These are phyloP conservation scores for Pseudopodoces humilis DNA, from an alignment of 2,113 vertebrate genomes.

Conservation along the genomic window DNA sequence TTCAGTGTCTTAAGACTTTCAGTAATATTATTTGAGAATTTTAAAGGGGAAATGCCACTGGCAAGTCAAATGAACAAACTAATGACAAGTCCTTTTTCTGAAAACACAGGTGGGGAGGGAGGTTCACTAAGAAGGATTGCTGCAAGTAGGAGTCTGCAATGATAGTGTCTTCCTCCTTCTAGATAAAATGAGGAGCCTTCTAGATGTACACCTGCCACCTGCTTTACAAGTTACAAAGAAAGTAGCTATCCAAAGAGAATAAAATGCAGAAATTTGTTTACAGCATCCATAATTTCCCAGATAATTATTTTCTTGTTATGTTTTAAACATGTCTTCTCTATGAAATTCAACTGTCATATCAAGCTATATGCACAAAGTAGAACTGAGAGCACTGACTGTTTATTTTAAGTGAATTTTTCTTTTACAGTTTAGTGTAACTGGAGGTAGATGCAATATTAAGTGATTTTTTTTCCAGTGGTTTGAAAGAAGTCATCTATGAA, in stretches of 20 bases:
- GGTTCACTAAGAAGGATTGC: background rate
- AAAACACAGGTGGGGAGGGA: background rate
- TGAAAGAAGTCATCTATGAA: background rate
- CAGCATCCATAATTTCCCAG: background rate
- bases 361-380: background rate
- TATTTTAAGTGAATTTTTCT: constrained; percentile 76
- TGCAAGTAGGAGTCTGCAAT: background rate
- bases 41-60: background rate
- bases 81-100: background rate
- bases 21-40: background rate
- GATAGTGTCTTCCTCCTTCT: background rate
- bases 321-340: background rate
- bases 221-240: background rate
- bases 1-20: background rate
- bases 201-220: background rate
- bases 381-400: constrained; percentile 58
- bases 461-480: constrained; percentile 44
- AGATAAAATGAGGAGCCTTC: background rate
- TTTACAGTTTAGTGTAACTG: constrained; percentile 68
- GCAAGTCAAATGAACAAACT: background rate
- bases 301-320: background rate
- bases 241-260: background rate
- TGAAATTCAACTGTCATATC: background rate
- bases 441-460: constrained; percentile 77
- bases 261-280: background rate